Evolutionary conservation across 2,113 vertebrate genomes (phyloP), one percentile per base, ranked within the genome.

Genomic region (Lagopus muta): DNA sequence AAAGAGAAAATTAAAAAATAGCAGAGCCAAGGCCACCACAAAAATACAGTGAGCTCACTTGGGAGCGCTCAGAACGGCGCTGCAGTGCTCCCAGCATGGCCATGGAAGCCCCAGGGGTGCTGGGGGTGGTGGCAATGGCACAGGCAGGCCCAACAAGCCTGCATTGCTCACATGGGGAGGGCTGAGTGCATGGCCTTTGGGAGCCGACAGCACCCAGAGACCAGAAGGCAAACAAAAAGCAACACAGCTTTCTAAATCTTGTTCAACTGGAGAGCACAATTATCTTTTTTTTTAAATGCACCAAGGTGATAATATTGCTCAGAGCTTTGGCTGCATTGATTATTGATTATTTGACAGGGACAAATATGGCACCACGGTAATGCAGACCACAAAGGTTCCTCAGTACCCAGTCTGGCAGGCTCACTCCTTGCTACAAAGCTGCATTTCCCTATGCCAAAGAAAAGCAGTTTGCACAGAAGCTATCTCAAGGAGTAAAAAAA

Each of bases 331-430:
- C 38, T 86, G 90, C 86, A 93, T 88, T 94, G 74, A 83, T 81
- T 90, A 93, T 88, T 94, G 74, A 83, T 81, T 90, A 83, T 69
- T 93, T 90, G 92, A 93, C 61, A 86, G 74, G 86, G 34, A 95
- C 81, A 95, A 95, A 95, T 80, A 86, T 22, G 78, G 79, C 69
- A 57, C 89, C 66, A 78, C 27, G 32, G 58, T 62, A 64, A 81
- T 7, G 17, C 58, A 82, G 88, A n/a, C n/a, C 40, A 25, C 47
- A 77, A 73, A 83, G 65, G 90, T 34, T 88, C 76, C 57, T n/a
- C 7, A 16, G 52, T 54, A 28, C 52, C 27, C 3, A 27, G 52
- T 15, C 52, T 30, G 52, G 52, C 52, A 30, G 52, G 79, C 85
- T 88, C 65, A 77, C 60, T 43, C 84, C 87, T 67, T 43, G 71